phyloP scores from a whole-genome alignment of 2,113 vertebrate genomes.

The Empidonax alnorum region DNA sequence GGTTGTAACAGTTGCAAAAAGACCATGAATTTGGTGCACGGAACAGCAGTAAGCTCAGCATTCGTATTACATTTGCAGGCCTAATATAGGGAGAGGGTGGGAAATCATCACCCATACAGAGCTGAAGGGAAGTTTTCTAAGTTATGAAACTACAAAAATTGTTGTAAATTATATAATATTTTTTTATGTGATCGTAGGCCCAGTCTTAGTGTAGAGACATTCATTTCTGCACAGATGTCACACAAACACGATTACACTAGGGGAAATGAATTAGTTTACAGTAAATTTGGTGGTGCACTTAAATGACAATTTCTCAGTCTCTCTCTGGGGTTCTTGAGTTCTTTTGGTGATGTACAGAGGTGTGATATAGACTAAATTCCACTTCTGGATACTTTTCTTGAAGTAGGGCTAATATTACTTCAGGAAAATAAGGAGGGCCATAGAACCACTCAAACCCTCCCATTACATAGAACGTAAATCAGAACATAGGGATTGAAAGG shows the following conservation, averaged over 20 bases:
- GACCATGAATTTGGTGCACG: neutral
- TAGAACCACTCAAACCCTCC: neutral
- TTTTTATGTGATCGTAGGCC: neutral
- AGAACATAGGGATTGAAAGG: neutral
- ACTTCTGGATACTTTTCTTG: neutral
- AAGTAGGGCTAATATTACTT: neutral
- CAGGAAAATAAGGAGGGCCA: neutral
- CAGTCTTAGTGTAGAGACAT: neutral
- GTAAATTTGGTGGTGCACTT: neutral
- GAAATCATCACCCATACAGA: neutral
- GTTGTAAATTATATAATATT: neutral
- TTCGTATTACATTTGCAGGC: neutral
- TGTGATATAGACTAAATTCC: neutral
- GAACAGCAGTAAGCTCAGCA: neutral
- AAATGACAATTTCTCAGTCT: neutral
- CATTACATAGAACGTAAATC: neutral
- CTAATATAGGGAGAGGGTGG: neutral
- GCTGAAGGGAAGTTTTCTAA: neutral
- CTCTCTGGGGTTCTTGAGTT: neutral
- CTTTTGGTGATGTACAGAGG: neutral
- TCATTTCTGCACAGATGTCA: neutral
- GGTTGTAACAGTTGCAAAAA: neutral
- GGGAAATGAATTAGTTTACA: neutral
- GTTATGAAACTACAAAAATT: neutral
- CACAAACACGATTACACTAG: neutral